Percentiles rank a stretch among this genome's conserved stretches.
phyloP scores from a whole-genome alignment of 2,113 vertebrate genomes.

The Cathartes aura region DNA sequence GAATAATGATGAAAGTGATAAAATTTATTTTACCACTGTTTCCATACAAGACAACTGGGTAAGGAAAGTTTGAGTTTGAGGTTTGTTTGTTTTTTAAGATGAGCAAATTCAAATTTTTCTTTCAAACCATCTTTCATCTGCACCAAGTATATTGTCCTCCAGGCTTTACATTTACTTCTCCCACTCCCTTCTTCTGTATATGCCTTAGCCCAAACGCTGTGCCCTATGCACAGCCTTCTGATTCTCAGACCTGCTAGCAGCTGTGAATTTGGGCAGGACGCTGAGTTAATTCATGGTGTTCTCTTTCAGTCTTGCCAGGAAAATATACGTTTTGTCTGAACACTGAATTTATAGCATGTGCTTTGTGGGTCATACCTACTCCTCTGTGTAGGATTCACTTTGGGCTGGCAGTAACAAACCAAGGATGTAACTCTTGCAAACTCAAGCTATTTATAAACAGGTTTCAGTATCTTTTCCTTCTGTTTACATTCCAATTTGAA shows the following conservation, averaged over 20 bases:
- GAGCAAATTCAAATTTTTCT: not conserved
- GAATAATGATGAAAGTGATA: not conserved
- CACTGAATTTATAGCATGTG: not conserved
- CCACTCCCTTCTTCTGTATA: not conserved
- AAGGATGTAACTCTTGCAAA: not conserved
- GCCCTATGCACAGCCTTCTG: not conserved
- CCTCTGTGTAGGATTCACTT: not conserved
- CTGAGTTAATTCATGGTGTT: not conserved
- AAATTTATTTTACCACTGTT: not conserved
- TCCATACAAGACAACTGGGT: not conserved
- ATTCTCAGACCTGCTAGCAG: not conserved
- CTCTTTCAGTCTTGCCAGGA: not conserved
- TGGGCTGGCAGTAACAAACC: not conserved
- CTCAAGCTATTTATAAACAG: not conserved
- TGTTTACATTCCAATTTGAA: not conserved
- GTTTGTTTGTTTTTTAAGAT: not conserved
- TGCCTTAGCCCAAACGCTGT: not conserved
- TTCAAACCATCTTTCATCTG: not conserved
- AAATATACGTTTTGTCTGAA: not conserved
- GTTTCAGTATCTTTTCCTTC: not conserved
- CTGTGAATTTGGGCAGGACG: not conserved
- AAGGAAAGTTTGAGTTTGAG: not conserved
- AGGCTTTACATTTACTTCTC: not conserved
- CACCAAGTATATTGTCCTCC: not conserved
- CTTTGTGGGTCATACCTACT: not conserved